Evolutionary conservation across 2,113 vertebrate genomes (phyloP).

Genomic region (Oreochromis aureus): DNA sequence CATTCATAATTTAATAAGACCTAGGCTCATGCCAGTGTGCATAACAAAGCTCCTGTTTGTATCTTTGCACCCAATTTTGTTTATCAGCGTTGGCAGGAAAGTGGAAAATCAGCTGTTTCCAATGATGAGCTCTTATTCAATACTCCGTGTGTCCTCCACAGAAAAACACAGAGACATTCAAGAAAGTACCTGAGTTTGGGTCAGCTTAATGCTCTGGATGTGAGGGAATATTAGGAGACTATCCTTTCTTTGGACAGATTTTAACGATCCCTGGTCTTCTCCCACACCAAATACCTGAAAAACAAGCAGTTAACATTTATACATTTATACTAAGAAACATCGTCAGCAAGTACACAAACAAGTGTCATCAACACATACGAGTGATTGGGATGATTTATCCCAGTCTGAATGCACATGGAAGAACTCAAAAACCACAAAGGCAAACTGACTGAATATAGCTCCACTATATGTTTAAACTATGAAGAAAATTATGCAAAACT

Average conservation of each 20-base stretch:
- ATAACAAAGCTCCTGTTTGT: constrained; percentile 7
- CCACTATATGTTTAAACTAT: background rate
- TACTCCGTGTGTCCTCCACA: background rate
- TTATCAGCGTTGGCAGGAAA: constrained; percentile 20
- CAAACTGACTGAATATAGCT: background rate
- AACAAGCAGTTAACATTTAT: background rate
- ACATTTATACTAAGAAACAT: background rate
- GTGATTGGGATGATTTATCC: background rate
- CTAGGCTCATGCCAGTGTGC: background rate
- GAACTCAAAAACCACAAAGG: background rate
- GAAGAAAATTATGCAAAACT: background rate
- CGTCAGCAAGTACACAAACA: background rate
- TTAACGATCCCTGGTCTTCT: constrained; percentile 64
- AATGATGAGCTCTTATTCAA: constrained; percentile 15
- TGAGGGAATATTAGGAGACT: constrained; percentile 84
- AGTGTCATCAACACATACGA: background rate
- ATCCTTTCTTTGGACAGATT: constrained; percentile 75
- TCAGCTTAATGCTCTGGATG: constrained; percentile 86
- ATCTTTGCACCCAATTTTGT: background rate
- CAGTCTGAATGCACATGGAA: background rate
- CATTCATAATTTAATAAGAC: background rate
- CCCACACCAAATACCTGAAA: constrained; percentile 89
- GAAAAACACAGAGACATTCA: background rate
- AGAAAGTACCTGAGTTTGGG: constrained; percentile 85
- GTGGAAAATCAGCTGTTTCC: constrained; percentile 40